Evolutionary conservation across 1,140 invertebrate genomes (phyloP).

Genomic region (Saccostrea echinata): DNA sequence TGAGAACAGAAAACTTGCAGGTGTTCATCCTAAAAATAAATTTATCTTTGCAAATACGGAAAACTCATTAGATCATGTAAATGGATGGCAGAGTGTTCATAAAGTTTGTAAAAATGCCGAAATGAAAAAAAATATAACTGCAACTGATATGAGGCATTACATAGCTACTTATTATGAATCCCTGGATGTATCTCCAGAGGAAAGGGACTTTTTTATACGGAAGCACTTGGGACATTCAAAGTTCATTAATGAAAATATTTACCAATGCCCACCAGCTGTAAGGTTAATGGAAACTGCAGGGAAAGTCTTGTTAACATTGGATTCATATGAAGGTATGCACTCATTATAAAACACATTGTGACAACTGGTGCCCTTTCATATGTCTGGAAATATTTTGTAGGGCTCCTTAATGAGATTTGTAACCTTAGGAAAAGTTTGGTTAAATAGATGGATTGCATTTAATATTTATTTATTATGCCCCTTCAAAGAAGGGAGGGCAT

Average conservation of each 20-base stretch:
- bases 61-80: constrained; percentile 51
- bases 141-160: constrained; percentile 55
- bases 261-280: constrained; percentile 53
- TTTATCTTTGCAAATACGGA: constrained; percentile 56
- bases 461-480: too few relatives aligned
- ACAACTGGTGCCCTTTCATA: too few relatives aligned
- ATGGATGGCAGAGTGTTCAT: constrained; percentile 49
- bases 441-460: too few relatives aligned
- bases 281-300: constrained; percentile 52
- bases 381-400: too few relatives aligned
- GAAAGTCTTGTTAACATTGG: constrained; percentile 34
- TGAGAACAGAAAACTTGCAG: too few relatives aligned
- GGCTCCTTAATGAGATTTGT: too few relatives aligned
- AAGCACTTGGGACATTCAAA: constrained; percentile 57
- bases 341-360: too few relatives aligned
- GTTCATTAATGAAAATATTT: constrained; percentile 57
- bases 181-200: constrained; percentile 48
- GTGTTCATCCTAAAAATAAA: constrained; percentile 5
- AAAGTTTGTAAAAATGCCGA: neutral
- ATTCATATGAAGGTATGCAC: too few relatives aligned
- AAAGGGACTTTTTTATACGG: constrained; percentile 49
- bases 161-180: constrained; percentile 53
- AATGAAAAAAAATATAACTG: constrained; percentile 40
- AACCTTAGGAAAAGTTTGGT: too few relatives aligned
- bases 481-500: too few relatives aligned